Evolutionary conservation across 2,888 invertebrate genomes (phyloP).

Genomic region (Coleophora flavipennella): DNA sequence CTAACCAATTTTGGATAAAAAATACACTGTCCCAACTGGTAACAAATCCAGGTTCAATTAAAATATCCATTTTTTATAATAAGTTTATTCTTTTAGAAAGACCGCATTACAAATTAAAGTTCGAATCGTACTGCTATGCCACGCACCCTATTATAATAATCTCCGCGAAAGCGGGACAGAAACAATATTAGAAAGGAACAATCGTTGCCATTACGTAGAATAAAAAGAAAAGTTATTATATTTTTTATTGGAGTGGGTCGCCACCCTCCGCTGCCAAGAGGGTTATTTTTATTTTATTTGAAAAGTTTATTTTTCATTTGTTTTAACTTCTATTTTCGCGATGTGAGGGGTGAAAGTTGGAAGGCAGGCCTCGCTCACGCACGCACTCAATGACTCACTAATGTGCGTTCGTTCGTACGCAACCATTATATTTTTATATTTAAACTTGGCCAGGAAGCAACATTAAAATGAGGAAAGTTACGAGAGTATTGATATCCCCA

Average conservation of each 20-base stretch:
- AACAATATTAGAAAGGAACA: slow-evolving; percentile 62
- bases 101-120: slow-evolving; percentile 20
- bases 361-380: slow-evolving; percentile 39
- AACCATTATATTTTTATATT: slow-evolving; percentile 71
- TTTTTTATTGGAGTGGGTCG: slow-evolving; percentile 70
- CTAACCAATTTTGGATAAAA: too few relatives aligned
- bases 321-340: slow-evolving; percentile 68
- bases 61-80: not conserved
- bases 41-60: slow-evolving; percentile 2
- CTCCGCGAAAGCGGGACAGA: slow-evolving; percentile 51
- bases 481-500: slow-evolving; percentile 43
- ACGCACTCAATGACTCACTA: slow-evolving; percentile 68
- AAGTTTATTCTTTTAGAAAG: slow-evolving; percentile 11
- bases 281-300: slow-evolving; percentile 73
- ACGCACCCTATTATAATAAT: slow-evolving; percentile 60
- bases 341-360: slow-evolving; percentile 56
- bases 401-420: slow-evolving; percentile 66
- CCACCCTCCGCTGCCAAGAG: slow-evolving; percentile 67
- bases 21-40: too few relatives aligned
- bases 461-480: slow-evolving; percentile 70
- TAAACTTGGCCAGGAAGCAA: slow-evolving; percentile 65
- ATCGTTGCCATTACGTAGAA: slow-evolving; percentile 69
- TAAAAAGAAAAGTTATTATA: slow-evolving; percentile 74
- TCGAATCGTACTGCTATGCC: slow-evolving; percentile 16
- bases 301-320: slow-evolving; percentile 72